Conservation (phyloP, 2,113 vertebrate genomes). For the Caretta caretta region DNA sequence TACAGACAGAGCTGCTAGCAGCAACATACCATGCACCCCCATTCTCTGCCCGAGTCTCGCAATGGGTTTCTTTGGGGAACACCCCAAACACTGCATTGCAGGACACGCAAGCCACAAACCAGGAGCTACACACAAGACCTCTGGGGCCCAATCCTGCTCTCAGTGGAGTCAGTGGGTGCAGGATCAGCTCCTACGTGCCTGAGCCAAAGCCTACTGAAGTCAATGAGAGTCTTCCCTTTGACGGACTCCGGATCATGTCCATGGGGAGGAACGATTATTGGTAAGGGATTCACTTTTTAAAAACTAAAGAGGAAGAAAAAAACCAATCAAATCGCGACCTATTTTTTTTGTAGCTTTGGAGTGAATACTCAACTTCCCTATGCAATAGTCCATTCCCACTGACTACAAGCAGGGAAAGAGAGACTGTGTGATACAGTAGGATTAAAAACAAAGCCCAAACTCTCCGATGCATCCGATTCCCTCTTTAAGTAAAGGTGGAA, state of each 20-base stretch:
- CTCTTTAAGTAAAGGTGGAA: not conserved
- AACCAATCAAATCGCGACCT: too few relatives aligned
- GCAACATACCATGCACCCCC: not conserved
- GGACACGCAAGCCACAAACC: not conserved
- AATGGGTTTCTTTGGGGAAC: not conserved
- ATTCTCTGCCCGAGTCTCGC: not conserved
- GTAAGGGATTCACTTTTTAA: too few relatives aligned
- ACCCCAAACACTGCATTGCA: not conserved
- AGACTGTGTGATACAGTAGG: not conserved
- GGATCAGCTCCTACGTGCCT: not conserved
- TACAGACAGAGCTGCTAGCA: not conserved
- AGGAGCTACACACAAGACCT: not conserved
- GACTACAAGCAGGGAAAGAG: not conserved
- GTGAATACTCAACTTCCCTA: too few relatives aligned
- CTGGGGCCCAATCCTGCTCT: not conserved
- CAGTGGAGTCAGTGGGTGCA: not conserved
- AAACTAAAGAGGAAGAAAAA: too few relatives aligned
- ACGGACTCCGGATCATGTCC: too few relatives aligned
- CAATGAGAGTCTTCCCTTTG: not conserved
- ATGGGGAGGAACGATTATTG: too few relatives aligned
- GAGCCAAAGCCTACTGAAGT: not conserved
- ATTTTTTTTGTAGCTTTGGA: too few relatives aligned
- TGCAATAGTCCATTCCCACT: too few relatives aligned
- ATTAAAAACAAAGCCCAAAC: not conserved
- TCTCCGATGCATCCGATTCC: fast-evolving